phyloP scores from a whole-genome alignment of 2,113 vertebrate species.

The Sminthopsis crassicaudata region DNA sequence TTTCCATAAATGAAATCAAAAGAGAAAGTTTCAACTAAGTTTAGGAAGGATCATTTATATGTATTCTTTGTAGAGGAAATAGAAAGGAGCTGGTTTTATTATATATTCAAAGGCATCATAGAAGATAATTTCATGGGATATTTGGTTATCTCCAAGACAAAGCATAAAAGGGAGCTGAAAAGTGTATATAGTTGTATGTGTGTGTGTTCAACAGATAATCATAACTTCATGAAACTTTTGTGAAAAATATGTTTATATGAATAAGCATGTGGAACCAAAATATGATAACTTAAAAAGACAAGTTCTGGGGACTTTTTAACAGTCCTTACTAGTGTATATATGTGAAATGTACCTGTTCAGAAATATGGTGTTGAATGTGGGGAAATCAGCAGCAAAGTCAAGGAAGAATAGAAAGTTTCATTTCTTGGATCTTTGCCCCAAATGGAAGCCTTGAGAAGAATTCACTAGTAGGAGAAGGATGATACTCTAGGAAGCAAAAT shows the following conservation, averaged over 20 bases:
- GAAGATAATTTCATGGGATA: neutral
- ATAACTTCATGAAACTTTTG: neutral
- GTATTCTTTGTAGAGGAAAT: neutral
- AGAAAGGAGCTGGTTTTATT: neutral
- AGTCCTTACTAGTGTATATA: neutral
- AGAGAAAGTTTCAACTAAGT: neutral
- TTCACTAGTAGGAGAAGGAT: neutral
- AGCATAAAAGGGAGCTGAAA: neutral
- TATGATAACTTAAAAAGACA: neutral
- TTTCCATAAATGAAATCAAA: neutral
- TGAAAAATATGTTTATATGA: neutral
- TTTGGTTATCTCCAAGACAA: neutral
- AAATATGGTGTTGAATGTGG: neutral
- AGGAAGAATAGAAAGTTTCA: neutral
- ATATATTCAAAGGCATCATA: neutral
- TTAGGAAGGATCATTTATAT: neutral
- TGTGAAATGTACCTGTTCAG: neutral
- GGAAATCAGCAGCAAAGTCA: neutral
- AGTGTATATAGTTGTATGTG: neutral
- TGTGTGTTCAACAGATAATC: neutral
- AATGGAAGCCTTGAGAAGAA: neutral
- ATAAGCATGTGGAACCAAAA: neutral
- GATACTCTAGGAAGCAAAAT: neutral
- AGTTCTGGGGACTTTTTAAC: neutral
- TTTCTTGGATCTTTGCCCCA: neutral